Conservation (phyloP, 2,113 vertebrate species). For the Phalacrocorax aristotelis region DNA sequence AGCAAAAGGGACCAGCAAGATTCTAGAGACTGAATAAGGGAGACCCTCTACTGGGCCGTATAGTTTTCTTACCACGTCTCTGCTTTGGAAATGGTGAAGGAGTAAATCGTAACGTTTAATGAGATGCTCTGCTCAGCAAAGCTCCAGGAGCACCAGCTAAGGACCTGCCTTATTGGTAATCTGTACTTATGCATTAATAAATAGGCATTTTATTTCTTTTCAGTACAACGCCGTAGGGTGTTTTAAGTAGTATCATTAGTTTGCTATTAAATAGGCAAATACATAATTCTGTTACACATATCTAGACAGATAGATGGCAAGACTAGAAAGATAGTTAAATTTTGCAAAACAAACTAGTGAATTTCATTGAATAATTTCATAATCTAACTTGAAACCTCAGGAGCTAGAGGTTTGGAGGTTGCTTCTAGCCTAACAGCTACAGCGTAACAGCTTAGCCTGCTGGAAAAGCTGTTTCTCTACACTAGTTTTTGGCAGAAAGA, state of each 20-base stretch:
- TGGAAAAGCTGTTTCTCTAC: background rate
- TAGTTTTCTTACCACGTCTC: background rate
- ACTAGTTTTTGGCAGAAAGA: background rate
- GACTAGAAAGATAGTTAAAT: background rate
- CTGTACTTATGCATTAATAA: conserved; percentile 16
- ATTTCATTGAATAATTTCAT: background rate
- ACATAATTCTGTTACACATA: background rate
- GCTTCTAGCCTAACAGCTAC: background rate
- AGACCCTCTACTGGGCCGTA: background rate
- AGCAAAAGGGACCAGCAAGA: background rate
- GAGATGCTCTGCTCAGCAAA: background rate
- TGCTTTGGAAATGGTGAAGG: background rate
- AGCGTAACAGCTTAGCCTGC: background rate
- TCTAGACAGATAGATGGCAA: background rate
- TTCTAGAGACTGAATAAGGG: background rate
- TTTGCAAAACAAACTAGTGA: background rate
- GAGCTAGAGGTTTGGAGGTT: background rate
- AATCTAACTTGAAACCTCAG: background rate
- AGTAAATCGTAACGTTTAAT: background rate
- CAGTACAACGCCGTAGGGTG: background rate
- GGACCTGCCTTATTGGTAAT: background rate
- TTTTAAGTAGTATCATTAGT: background rate
- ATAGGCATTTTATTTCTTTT: background rate
- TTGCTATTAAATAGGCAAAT: background rate
- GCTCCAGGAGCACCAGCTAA: background rate